phyloP scores from a whole-genome alignment of 2,113 vertebrate species.

The Climacteris rufus region DNA sequence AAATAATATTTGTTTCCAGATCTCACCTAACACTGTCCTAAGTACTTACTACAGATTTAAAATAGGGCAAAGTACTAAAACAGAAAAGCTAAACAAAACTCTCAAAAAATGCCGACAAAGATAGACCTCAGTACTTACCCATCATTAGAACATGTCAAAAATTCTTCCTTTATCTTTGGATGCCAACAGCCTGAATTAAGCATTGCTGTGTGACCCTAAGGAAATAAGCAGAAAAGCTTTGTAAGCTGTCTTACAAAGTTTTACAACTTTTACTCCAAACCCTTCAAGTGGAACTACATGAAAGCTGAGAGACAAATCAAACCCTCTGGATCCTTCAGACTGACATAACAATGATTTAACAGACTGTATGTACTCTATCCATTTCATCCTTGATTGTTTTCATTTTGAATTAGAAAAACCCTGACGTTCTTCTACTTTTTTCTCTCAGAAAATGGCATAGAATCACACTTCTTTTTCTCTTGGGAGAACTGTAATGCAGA shows the following conservation, averaged over 20 bases:
- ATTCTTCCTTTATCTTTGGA: conserved; percentile 97
- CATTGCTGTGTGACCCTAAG: conserved; percentile 96
- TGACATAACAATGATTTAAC: neutral
- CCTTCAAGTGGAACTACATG: neutral
- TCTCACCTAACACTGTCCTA: neutral
- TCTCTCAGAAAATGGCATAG: neutral
- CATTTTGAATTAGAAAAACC: neutral
- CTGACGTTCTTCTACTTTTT: neutral
- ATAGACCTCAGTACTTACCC: conserved; percentile 78
- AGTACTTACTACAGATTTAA: neutral
- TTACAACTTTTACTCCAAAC: neutral
- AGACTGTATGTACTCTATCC: neutral
- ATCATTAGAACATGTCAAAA: conserved; percentile 97
- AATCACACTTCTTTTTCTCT: neutral
- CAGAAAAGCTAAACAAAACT: neutral
- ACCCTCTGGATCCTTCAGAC: neutral
- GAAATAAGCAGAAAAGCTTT: neutral
- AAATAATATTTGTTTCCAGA: neutral
- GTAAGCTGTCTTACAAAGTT: neutral
- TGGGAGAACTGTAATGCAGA: neutral
- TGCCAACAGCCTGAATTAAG: conserved; percentile 96
- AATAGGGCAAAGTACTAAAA: neutral
- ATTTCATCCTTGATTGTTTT: neutral
- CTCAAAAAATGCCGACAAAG: neutral
- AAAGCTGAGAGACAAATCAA: neutral